Evolutionary conservation across 1,140 invertebrate species (phyloP).

Genomic region (Pectinophora gossypiella): DNA sequence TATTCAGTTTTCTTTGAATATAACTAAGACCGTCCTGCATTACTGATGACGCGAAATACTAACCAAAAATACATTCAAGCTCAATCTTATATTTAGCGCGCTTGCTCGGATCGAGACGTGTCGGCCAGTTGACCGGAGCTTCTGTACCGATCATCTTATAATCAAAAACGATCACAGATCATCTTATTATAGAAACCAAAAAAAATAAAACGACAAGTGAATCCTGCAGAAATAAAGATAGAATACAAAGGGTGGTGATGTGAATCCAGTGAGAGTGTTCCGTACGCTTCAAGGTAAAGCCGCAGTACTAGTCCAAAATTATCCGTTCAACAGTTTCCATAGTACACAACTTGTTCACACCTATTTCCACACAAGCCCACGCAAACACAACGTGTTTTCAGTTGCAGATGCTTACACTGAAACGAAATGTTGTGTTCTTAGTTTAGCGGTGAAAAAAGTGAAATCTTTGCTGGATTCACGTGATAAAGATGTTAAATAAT

Average conservation of each 20-base stretch:
- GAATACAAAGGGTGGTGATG: conserved; percentile 34
- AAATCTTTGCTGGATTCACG: conserved; percentile 49
- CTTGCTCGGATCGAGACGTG: conserved; percentile 48
- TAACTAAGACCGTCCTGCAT: conserved; percentile 31
- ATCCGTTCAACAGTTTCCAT: conserved; percentile 49
- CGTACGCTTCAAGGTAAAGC: conserved; percentile 57
- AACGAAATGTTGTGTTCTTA: conserved; percentile 70
- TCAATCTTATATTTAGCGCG: conserved; percentile 73
- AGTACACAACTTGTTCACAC: conserved; percentile 69
- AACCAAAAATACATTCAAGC: conserved; percentile 72
- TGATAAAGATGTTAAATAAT: conserved; percentile 31
- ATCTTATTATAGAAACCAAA: conserved; percentile 36
- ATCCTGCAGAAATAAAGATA: conserved; percentile 33
- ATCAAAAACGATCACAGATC: conserved; percentile 52
- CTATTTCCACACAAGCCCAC: conserved; percentile 73
- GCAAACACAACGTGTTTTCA: conserved; percentile 68
- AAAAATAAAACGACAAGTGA: conserved; percentile 27
- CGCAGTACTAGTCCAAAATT: conserved; percentile 52
- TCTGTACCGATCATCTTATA: conserved; percentile 45
- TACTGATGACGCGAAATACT: conserved; percentile 66
- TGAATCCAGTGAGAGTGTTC: conserved; percentile 26
- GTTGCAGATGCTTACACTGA: conserved; percentile 58
- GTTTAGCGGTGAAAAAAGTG: conserved; percentile 49
- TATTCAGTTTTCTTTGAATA: conserved; percentile 20
- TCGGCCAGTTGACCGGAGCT: conserved; percentile 62